These are phyloP conservation scores for Aspidoscelis tigris DNA, from an alignment of 2,113 vertebrate species.

Conservation along the genomic window DNA sequence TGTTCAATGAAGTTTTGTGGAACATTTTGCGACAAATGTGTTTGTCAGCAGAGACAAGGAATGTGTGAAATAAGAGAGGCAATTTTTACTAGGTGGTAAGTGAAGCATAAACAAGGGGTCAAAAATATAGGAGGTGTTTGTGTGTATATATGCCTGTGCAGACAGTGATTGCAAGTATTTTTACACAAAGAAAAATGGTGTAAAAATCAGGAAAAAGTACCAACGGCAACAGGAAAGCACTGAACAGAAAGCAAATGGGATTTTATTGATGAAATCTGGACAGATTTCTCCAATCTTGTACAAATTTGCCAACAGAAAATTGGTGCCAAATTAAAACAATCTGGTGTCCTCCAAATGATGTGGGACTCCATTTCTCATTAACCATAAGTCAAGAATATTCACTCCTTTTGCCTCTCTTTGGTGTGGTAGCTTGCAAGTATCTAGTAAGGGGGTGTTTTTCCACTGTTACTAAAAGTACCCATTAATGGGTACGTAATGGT, in stretches of 20 bases:
- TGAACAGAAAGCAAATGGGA: not conserved
- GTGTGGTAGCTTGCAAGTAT: no score
- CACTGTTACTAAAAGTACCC: no score
- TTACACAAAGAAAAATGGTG: not conserved
- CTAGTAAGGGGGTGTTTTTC: no score
- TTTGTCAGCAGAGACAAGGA: not conserved
- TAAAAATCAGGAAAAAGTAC: no score
- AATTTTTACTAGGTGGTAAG: not conserved
- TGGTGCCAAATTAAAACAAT: no score
- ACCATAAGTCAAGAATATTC: not conserved
- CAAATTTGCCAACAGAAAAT: not conserved
- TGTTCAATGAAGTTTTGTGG: not conserved
- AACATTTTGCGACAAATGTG: conserved; percentile 8
- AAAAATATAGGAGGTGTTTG: not conserved
- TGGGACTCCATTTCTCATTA: no score
- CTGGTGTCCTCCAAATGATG: no score
- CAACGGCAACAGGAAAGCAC: not conserved
- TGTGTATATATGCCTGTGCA: not conserved
- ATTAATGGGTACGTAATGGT: no score
- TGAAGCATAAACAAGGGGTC: conserved; percentile 8
- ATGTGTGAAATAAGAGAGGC: not conserved
- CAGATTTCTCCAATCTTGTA: not conserved
- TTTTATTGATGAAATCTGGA: not conserved
- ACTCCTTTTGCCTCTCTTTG: not conserved
- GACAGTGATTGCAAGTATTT: not conserved